A percentile compares a stretch with the other conserved stretches of the same genome.
phyloP scores from a whole-genome alignment of 2,888 invertebrate genomes.

The Melieria crassipennis region DNA sequence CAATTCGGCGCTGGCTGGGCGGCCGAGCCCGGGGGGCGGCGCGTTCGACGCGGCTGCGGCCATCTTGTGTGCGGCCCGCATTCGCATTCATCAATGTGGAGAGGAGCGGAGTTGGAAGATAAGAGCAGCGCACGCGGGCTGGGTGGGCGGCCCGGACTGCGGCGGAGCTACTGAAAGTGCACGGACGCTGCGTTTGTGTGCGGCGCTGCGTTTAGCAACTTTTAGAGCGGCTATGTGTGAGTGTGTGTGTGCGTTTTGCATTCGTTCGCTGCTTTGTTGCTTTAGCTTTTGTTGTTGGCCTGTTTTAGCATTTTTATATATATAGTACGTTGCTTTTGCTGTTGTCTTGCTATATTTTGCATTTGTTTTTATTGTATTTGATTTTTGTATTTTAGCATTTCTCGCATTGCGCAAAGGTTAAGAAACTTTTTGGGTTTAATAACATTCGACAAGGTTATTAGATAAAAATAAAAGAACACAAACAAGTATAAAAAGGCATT shows the following conservation, averaged over 20 bases:
- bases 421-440: slow-evolving; percentile 66
- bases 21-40: neutral
- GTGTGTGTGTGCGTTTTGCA: neutral
- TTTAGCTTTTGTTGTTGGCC: neutral
- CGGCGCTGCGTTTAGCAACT: neutral
- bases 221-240: neutral
- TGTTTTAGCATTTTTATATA: slow-evolving; percentile 21
- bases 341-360: slow-evolving; percentile 36
- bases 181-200: neutral
- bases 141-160: neutral
- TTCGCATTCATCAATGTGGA: too few relatives aligned
- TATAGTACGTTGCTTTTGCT: neutral
- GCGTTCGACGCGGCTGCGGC: too few relatives aligned
- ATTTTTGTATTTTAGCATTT: slow-evolving; percentile 52
- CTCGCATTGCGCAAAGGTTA: slow-evolving; percentile 55
- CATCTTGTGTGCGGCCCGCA: too few relatives aligned
- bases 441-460: slow-evolving; percentile 65
- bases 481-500: neutral
- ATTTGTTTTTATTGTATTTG: slow-evolving; percentile 33
- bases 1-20: neutral
- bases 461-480: slow-evolving; percentile 52
- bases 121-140: too few relatives aligned
- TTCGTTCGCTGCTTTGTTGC: neutral
- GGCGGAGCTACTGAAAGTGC: too few relatives aligned
- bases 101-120: too few relatives aligned